These are phyloP conservation scores for Deroplatys truncata DNA, from an alignment of 2,888 invertebrate genomes.

Conservation along the genomic window DNA sequence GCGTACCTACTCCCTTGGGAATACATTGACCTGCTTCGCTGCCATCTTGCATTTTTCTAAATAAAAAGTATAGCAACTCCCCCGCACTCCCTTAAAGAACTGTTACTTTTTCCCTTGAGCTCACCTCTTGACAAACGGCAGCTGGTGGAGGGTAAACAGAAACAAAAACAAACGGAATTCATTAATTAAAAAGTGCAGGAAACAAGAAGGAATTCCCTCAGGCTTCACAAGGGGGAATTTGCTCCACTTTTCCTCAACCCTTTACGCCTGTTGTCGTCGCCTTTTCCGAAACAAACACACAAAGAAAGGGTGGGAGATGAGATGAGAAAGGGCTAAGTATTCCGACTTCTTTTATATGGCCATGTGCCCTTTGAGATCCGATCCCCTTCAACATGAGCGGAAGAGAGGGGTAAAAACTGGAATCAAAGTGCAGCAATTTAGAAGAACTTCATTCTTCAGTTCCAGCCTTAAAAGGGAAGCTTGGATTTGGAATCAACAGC, in stretches of 20 bases:
- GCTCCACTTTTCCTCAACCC: neutral
- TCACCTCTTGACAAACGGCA: neutral
- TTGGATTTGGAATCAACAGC: neutral
- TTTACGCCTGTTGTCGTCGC: neutral
- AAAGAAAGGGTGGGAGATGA: neutral
- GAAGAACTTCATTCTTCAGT: neutral
- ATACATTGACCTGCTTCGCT: neutral
- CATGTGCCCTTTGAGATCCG: neutral
- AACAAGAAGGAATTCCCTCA: neutral
- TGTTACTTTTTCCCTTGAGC: neutral
- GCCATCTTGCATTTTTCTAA: neutral
- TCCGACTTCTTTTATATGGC: neutral
- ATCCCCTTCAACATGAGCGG: neutral
- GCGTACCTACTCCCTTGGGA: too few relatives aligned
- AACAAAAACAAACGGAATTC: neutral
- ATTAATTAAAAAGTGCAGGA: conserved; percentile 4
- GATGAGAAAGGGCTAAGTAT: neutral
- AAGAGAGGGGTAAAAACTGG: neutral
- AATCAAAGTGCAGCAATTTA: conserved; percentile 13
- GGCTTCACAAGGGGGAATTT: neutral
- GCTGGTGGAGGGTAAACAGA: neutral
- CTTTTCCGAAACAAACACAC: neutral
- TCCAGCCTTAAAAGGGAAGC: neutral
- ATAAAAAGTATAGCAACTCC: neutral
- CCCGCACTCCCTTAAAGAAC: neutral